Conservation (phyloP, 1,140 invertebrate genomes). For the Heliconius hermathena region DNA sequence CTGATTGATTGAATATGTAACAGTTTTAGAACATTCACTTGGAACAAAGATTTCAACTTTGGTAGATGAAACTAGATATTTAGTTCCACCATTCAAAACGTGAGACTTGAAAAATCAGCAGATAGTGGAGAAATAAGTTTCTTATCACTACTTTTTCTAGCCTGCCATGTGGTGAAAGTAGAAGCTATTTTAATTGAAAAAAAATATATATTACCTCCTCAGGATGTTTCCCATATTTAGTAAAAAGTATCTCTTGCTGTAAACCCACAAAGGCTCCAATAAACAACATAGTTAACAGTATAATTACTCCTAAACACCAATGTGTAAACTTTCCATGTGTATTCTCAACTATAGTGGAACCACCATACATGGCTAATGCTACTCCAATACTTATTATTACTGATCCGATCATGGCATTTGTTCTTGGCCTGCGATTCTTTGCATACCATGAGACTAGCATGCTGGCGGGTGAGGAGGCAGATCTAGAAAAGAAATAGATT, state of each 20-base stretch:
- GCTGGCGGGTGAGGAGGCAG: conserved; percentile 70
- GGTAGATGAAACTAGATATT: neutral
- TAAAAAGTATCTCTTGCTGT: conserved; percentile 69
- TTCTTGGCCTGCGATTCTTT: conserved; percentile 62
- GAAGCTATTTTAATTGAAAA: no score
- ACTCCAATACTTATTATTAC: conserved; percentile 69
- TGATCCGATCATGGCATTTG: conserved; percentile 65
- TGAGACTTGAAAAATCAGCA: no score
- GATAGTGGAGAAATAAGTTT: neutral
- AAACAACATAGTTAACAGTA: conserved; percentile 63
- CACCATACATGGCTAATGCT: conserved; percentile 66
- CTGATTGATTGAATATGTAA: no score
- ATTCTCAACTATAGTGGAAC: conserved; percentile 57
- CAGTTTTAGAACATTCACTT: no score
- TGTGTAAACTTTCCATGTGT: conserved; percentile 56
- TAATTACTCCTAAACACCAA: conserved; percentile 69
- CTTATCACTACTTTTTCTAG: neutral
- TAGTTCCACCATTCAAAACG: neutral
- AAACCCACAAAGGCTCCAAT: conserved; percentile 69
- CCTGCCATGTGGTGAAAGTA: no score
- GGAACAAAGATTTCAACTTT: no score
- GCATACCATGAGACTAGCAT: conserved; percentile 69
- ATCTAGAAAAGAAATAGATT: conserved; percentile 53
- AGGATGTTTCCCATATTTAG: conserved; percentile 71
- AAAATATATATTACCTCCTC: conserved; percentile 55